Evolutionary conservation across 2,888 invertebrate species (phyloP), one percentile per base, ranked within the genome.

Genomic region (Alsophila aescularia): DNA sequence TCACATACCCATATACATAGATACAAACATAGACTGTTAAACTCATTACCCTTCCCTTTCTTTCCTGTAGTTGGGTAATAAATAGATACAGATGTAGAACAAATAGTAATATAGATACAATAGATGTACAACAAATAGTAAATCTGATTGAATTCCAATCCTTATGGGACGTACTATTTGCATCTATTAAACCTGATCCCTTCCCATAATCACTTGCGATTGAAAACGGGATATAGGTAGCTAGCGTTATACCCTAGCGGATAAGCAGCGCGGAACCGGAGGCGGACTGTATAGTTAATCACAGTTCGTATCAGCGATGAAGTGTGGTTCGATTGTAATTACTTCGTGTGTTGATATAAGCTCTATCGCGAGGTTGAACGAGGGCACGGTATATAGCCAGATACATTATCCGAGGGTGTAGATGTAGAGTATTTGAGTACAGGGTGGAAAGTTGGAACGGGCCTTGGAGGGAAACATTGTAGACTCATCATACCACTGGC

Each of bases 311-410:
- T 88, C 82, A 84, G 80, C 82, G 87, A 87, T 87, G 83, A 87
- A 86, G 84, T 87, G 87, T 83, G 77, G 79, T 81, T 81, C 81
- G 79, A 81, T 85, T 85, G 89, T 90, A 89, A 90, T 90, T 90
- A 87, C 85, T 86, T 87, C 75, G 86, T 85, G 83, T 90, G 89
- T 90, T 90, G 89, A 87, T 89, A 88, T 89, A 90, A 89, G 85
- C 86, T 85, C 86, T 87, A 90, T 87, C 87, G 82, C 75, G 75
- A 77, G 75, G 70, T 73, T 69, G 72, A 67, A 72, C 72, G 75
- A 69, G 77, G 76, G 75, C 18, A 18, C 14, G 5, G 35, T 7
- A 44, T 36, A 21, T 15, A 35, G 10, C 9, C 13, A 12, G 4
- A 21, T 2, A 10, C 39, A 39, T 47, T 75, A 72, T 66, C 69